Base-by-base conservation (phyloP, 53 echinoderm and acorn worm species). In the Pentamera pediparva region DNA sequence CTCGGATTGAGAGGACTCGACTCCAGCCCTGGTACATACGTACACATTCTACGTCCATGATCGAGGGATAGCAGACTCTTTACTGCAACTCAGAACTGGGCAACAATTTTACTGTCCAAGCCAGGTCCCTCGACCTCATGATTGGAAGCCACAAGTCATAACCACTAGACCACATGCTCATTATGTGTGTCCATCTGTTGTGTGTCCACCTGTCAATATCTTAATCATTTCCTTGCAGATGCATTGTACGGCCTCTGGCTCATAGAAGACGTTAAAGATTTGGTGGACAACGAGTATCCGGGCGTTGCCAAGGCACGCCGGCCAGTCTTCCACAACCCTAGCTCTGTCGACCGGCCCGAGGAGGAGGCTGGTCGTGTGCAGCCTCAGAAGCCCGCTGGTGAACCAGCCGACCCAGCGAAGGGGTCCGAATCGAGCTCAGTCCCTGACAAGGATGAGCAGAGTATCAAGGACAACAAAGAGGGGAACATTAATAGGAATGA, bases 241-340 rank as follows among this genome's bases (percentile, higher is more conserved):
- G 86, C 85, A 36, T 72, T 93, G 26, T 79, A 90, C 32, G 90
- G 89, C 26, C 59, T 93, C 3, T 93, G 93, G 93, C 80, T 86
- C 32, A 84, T 87, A 0, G 93, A 93, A 61, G 87, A 84, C 69
- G 84, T 93, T 15, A 63, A 73, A 45, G 78, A 83, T 22, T 60
- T 93, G 3, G 78, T 69, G 21, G 78, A 86, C 6, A 72, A 87
- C 0, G 93, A 93, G 29, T 81, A 81, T 26, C 81, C 81, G 27
- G 43, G 57, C 39, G 67, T 81, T 9, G 75, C 76, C 25, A 75
- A 81, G 67, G 17, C 22, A 26, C 59, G 8, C 36, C 71, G 36
- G 9, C 73, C 56, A 20, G 65, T 65, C 11, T 52, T 45, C n/a
- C 34, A 49, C 32, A 53, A 31, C 65, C 32, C 39, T 34, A 71